Evolutionary conservation across 2,888 invertebrate species (phyloP).

Genomic region (Epistrophella euchroma): DNA sequence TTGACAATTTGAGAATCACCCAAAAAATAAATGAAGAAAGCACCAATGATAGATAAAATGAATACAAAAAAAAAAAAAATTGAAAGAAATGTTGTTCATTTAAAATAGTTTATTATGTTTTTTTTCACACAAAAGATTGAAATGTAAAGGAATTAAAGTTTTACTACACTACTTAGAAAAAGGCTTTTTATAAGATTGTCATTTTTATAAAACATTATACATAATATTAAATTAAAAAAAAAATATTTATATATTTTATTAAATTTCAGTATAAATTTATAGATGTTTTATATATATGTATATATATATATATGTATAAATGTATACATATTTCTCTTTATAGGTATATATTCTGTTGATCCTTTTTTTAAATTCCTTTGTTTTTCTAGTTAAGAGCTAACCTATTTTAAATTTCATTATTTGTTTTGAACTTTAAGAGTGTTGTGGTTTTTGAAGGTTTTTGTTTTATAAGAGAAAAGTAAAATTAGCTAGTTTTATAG

Average conservation of each 20-base stretch:
- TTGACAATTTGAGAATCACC: no score
- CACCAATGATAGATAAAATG: neutral
- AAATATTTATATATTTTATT: slow-evolving; percentile 25
- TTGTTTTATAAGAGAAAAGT: slow-evolving; percentile 19
- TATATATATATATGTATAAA: slow-evolving; percentile 41
- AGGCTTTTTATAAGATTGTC: slow-evolving; percentile 75
- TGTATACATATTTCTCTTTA: slow-evolving; percentile 28
- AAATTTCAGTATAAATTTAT: slow-evolving; percentile 63
- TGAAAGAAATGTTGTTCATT: neutral
- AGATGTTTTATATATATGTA: slow-evolving; percentile 23
- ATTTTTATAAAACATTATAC: slow-evolving; percentile 67
- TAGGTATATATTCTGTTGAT: slow-evolving; percentile 65
- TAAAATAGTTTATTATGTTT: neutral
- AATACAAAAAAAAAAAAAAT: neutral
- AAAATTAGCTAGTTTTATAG: slow-evolving; percentile 16
- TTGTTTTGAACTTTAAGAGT: slow-evolving; percentile 63
- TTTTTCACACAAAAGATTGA: neutral
- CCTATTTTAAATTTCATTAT: slow-evolving; percentile 51
- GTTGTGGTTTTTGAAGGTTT: slow-evolving; percentile 28
- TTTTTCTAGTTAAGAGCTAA: slow-evolving; percentile 34
- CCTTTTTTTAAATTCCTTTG: slow-evolving; percentile 57
- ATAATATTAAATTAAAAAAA: slow-evolving; percentile 37
- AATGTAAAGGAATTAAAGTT: neutral
- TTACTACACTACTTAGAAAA: slow-evolving; percentile 65
- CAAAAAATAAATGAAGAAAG: no score